Evolutionary conservation across 2,113 vertebrate species (phyloP), one percentile per base, ranked within the genome.

Genomic region (Hypomesus transpacificus): DNA sequence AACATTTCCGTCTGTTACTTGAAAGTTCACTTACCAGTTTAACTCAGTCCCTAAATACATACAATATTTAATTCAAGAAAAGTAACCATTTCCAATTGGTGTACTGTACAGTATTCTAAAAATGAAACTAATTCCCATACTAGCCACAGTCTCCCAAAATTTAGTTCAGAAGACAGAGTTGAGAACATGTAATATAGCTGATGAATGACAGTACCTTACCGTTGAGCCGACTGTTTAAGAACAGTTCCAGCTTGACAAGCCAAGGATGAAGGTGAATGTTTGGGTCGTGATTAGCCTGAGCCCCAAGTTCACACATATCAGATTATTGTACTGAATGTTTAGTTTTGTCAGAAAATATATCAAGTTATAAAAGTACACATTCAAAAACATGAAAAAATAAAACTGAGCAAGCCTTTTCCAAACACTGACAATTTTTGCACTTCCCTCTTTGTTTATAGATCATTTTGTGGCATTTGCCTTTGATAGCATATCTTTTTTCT

Each of bases 281-380:
- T 87, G 86, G 82, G 87, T 87, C 86, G 87, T 88, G 90, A 92
- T 91, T 90, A 90, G 87, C 79, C 87, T 78, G 88, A 81, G 86
- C 74, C 87, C 86, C 78, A 80, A 86, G 89, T 89, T 89, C 87
- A 85, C 86, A 83, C 88, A 84, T 80, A 82, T 88, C 87, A 86
- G 71, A 80, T 75, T 73, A 76, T 31, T 63, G 34, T 7, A 14
- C 18, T 31, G 26, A 63, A 13, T 3, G 17, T 28, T n/a, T 39
- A 5, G 22, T 11, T 61, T 61, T 3, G n/a, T 26, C 26, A 28
- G 26, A 63, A 17, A 63, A n/a, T 31, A 63, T 61, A 65, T n/a
- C 62, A 39, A 46, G 39, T 20, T 64, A 59, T 59, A 59, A 22
- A 61, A 61, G 13, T 46, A 46, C 39, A 46, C 39, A 46, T 46